Evolutionary conservation across 2,888 invertebrate genomes (phyloP), one percentile per base, ranked within the genome.

Genomic region (Amblyjoppa proteus): DNA sequence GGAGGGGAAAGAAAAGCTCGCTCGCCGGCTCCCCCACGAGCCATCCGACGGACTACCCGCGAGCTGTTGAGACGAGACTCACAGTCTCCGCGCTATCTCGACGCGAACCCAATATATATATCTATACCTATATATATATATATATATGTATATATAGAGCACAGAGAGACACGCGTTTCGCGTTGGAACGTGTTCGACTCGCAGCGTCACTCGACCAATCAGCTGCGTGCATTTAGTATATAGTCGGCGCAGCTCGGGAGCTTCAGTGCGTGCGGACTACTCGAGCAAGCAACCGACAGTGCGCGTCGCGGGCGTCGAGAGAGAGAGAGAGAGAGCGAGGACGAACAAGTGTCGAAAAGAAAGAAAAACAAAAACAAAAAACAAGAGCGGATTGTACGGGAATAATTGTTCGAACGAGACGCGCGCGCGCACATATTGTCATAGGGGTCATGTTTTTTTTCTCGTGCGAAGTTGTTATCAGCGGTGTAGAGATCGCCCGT

Each of bases 201-300:
- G 20, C n/a, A 53, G 53, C 56, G 20, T 56, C n/a, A 34, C 34
- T 20, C 34, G 66, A 7, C n/a, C 68, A 51, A 61, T 51, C 53
- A 68, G 66, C 76, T 51, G 53, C 53, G 76, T 53, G 76, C 53
- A 53, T 73, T 34, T 41, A 11, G 41, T 41, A 20, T 31, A 41
- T 28, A 75, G 71, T 41, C 76, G 84, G 66, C 64, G 64, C 34
- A 76, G 79, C 56, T 71, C 13, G n/a, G 58, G 56, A 45, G 76
- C 76, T 70, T 84, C 76, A 84, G 84, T 84, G 84, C 84, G 84
- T 81, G 73, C 77, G 76, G 41, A 51, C 66, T 58, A 81, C 81
- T 77, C 84, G 49, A 49, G 75, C 20, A 38, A 51, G 51, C 7
- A n/a, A 70, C 20, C 45, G 31, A 49, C 7, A 28, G 31, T 31